These are phyloP conservation scores for Colletes latitarsis DNA, from an alignment of 1,140 invertebrate species.

Conservation along the genomic window DNA sequence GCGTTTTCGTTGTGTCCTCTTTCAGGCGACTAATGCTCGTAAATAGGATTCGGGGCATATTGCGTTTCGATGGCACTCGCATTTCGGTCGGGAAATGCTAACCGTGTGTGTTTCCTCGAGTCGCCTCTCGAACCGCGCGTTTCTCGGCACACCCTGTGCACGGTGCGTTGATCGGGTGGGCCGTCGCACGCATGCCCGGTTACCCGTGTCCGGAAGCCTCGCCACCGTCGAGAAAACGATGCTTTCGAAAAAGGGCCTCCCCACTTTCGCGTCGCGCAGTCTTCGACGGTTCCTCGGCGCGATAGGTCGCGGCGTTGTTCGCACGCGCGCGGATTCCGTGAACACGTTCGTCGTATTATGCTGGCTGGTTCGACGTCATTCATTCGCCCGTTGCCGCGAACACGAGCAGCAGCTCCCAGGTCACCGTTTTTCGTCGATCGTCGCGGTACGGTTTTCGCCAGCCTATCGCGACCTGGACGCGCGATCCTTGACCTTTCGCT, in stretches of 20 bases:
- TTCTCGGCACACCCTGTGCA: conserved; percentile 60
- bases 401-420: conserved; percentile 7
- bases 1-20: too few species aligned
- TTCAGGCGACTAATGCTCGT: too few species aligned
- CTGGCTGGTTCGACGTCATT: conserved; percentile 5
- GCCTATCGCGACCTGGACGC: neutral
- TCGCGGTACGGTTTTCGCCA: neutral
- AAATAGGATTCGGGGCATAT: too few species aligned
- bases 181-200: conserved; percentile 64
- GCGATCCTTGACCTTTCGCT: neutral
- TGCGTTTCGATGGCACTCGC: too few species aligned
- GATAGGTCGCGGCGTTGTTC: conserved; percentile 32
- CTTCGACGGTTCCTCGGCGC: conserved; percentile 61
- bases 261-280: conserved; percentile 53
- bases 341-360: conserved; percentile 32
- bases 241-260: conserved; percentile 60
- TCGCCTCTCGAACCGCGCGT: conserved; percentile 2
- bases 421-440: neutral
- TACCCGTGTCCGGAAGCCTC: conserved; percentile 62
- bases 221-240: conserved; percentile 57
- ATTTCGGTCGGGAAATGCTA: too few species aligned
- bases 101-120: too few species aligned
- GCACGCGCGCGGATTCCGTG: neutral
- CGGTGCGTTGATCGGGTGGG: conserved; percentile 46
- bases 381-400: neutral